Base-by-base conservation (phyloP, 1,140 invertebrate species). In the Andrena cerasifolii region DNA sequence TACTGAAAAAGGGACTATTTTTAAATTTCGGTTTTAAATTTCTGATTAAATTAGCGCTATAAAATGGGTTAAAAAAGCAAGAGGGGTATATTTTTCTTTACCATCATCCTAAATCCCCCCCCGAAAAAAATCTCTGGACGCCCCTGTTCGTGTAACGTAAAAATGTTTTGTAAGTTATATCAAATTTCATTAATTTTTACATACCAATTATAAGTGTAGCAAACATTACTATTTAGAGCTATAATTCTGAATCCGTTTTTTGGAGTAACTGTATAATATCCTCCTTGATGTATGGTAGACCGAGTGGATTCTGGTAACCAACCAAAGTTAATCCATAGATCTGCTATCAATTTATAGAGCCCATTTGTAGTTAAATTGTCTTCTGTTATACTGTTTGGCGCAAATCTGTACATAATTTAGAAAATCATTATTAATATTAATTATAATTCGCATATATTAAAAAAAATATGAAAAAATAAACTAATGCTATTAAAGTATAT, bases 181-280 rank as follows among this genome's bases (percentile, higher is more conserved):
- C n/a, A n/a, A n/a, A 31, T 2, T 56, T 3, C 53, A 56, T 26
- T 45, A 8, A 76, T 45, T 47, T 66, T 72, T 14, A 68, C 93
- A 91, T 93, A 96, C 96, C 96, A 96, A 85, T 97, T 97, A 47
- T 92, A 94, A 66, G 89, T 94, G 81, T 96, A 96, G 80, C 95
- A 96, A 4, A 96, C 93, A 81, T 97, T 97, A 77, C 94, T 96
- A 86, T 97, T 97, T 1, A 97, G 79, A 0, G 94, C 94, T 79
- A 97, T 95, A 40, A 96, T 94, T 80, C 96, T 93, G 59, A 97
- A 94, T 10, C 96, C 96, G 62, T 93, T 93, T 78, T 87, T 92
- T 0, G 95, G 91, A 1, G 93, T 87, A 26, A 95, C 91, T 0
- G 96, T 96, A 85, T 97, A 97, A 78, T 94, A 97, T 36, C 96